Evolutionary conservation across 2,113 vertebrate genomes (phyloP).

Genomic region (Megaleporinus macrocephalus): DNA sequence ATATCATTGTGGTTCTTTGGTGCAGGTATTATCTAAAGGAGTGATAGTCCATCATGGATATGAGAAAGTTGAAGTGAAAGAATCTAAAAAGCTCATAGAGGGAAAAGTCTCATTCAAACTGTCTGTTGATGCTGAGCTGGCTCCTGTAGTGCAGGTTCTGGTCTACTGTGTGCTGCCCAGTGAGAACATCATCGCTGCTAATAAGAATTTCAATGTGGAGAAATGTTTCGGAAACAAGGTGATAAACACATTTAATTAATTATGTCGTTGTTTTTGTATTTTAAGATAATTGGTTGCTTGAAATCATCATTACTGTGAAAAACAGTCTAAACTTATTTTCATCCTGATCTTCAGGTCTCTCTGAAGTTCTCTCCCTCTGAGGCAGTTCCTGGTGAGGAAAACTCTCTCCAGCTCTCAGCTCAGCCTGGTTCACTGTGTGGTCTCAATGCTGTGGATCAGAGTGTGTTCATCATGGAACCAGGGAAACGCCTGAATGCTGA

Average conservation of each 20-base stretch:
- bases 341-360: conserved; percentile 66
- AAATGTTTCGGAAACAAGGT: conserved; percentile 88
- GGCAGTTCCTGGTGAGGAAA: conserved; percentile 75
- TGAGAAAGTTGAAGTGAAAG: conserved; percentile 60
- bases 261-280: too few species aligned
- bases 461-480: conserved; percentile 79
- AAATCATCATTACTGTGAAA: not conserved
- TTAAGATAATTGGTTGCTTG: not conserved
- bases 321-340: not conserved
- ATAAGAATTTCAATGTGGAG: conserved; percentile 71
- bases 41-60: conserved; percentile 71
- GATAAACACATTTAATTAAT: conserved; percentile 34
- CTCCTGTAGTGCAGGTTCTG: conserved; percentile 72
- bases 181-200: conserved; percentile 80
- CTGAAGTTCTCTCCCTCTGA: conserved; percentile 73
- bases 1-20: conserved; percentile 1
- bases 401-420: conserved; percentile 70
- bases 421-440: conserved; percentile 83
- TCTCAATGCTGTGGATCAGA: conserved; percentile 81
- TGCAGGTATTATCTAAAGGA: conserved; percentile 79
- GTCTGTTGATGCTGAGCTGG: conserved; percentile 67
- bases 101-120: conserved; percentile 76
- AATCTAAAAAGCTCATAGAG: conserved; percentile 60
- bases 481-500: conserved; percentile 74
- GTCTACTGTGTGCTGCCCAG: conserved; percentile 79